These are phyloP conservation scores for Sminthurides aquaticus DNA, from an alignment of 2,888 invertebrate genomes.

Conservation along the genomic window DNA sequence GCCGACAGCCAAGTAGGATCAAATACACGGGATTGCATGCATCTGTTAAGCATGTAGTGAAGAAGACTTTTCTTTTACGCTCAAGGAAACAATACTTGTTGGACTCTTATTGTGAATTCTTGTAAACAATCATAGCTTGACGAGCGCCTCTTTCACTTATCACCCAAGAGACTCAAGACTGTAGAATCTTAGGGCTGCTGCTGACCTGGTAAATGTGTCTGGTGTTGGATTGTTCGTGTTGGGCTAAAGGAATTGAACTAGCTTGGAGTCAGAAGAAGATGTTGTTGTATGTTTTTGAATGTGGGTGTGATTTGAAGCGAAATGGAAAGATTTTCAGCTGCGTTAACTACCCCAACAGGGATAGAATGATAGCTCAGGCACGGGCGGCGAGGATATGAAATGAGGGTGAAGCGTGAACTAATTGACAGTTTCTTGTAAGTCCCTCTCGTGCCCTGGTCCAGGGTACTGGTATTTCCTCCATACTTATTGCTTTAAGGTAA, in stretches of 20 bases:
- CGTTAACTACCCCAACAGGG: neutral
- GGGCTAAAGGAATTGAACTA: neutral
- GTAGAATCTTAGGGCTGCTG: neutral
- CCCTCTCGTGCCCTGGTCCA: neutral
- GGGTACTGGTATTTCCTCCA: too few relatives aligned
- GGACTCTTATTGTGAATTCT: neutral
- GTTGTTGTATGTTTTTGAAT: too few relatives aligned
- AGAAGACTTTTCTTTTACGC: too few relatives aligned
- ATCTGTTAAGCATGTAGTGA: too few relatives aligned
- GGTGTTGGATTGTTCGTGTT: neutral
- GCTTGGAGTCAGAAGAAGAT: too few relatives aligned
- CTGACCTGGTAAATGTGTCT: neutral
- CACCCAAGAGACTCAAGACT: neutral
- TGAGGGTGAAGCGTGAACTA: slow-evolving; percentile 1
- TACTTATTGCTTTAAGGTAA: too few relatives aligned
- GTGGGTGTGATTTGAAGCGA: too few relatives aligned
- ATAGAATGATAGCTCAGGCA: too few relatives aligned
- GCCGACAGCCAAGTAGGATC: too few relatives aligned
- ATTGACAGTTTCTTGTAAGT: slow-evolving; percentile 3
- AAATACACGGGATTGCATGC: too few relatives aligned
- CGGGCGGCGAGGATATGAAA: neutral
- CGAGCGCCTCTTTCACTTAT: neutral
- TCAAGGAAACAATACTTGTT: neutral
- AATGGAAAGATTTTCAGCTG: too few relatives aligned
- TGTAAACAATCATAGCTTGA: neutral